Base-by-base conservation (phyloP, 1,140 invertebrate genomes). In the Meloidogyne chitwoodi region DNA sequence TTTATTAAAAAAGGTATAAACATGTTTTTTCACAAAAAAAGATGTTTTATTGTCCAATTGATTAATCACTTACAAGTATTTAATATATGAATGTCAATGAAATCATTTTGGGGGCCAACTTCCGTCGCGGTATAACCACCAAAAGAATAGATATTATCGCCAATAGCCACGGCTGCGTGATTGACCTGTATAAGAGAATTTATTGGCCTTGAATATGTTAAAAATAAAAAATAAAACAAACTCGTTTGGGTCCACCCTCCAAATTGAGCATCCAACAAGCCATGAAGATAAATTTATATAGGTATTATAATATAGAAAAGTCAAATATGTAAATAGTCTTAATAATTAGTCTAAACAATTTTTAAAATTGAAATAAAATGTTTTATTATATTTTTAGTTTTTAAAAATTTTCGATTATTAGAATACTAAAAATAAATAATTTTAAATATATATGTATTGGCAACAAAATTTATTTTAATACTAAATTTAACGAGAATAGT, bases 21-120 rank as follows among this genome's bases (percentile, higher is more conserved):
- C 6, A 44, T 16, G 2, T n/a, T 34, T 44, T 24, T 16, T 11
- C n/a, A n/a, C 3, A 61, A 19, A 24, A 34, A 34, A 27, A 34
- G 67, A 44, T 38, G 8, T 38, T 38, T 38, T 38, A 38, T 38
- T 38, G 3, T 38, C 34, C 34, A 44, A 44, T 44, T 44, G 16
- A 44, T 41, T 26, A 34, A 74, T 83, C 73, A 56, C 74, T 76
- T 22, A 89, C 91, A 88, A 78, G 92, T 93, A 86, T 95, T 91
- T 4, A 96, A 88, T n/a, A 93, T 90, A 88, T 94, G 92, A 3
- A 95, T 91, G 88, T 95, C 93, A 83, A 95, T 95, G 3, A 92
- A 91, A 22, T 91, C 89, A 62, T 89, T 90, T 4, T 88, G 88
- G 44, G 89, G 88, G 87, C 93, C 93, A 83, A 93, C 91, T 83